Evolutionary conservation across 2,888 invertebrate genomes (phyloP).

Genomic region (Mythimna vitellina): DNA sequence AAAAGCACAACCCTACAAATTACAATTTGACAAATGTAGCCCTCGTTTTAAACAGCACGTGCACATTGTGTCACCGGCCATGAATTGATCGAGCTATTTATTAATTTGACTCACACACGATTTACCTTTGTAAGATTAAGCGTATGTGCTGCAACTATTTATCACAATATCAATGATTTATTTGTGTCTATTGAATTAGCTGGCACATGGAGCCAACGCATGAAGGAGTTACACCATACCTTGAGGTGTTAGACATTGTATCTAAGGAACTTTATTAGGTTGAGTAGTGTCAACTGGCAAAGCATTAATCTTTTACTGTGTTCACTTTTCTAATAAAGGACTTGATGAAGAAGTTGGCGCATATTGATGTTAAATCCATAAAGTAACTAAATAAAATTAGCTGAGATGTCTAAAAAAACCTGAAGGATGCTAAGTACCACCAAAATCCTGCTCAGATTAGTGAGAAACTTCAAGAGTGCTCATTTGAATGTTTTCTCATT

Average conservation of each 20-base stretch:
- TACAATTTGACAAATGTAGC: slow-evolving; percentile 35
- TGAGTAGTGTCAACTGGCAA: not conserved
- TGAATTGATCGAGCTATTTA: slow-evolving; percentile 36
- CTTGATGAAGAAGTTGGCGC: not conserved
- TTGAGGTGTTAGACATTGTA: not conserved
- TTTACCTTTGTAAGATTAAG: slow-evolving; percentile 61
- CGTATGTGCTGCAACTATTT: slow-evolving; percentile 45
- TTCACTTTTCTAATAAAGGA: not conserved
- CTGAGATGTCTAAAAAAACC: not conserved
- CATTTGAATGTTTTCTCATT: slow-evolving; percentile 47
- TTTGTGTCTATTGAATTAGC: slow-evolving; percentile 4
- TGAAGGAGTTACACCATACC: slow-evolving; percentile 11
- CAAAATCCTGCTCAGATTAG: slow-evolving; percentile 12
- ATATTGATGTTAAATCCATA: not conserved
- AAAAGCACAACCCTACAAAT: slow-evolving; percentile 24
- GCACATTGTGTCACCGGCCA: slow-evolving; percentile 30
- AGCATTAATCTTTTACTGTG: not conserved
- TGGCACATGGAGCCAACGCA: slow-evolving; percentile 3
- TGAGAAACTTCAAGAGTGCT: slow-evolving; percentile 29
- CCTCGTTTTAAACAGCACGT: slow-evolving; percentile 23
- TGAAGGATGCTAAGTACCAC: not conserved
- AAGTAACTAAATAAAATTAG: not conserved
- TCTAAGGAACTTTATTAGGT: not conserved
- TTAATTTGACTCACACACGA: slow-evolving; percentile 73
- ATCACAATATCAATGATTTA: slow-evolving; percentile 20